These are phyloP conservation scores for Pipa parva DNA, from an alignment of 2,113 vertebrate species.

Conservation along the genomic window DNA sequence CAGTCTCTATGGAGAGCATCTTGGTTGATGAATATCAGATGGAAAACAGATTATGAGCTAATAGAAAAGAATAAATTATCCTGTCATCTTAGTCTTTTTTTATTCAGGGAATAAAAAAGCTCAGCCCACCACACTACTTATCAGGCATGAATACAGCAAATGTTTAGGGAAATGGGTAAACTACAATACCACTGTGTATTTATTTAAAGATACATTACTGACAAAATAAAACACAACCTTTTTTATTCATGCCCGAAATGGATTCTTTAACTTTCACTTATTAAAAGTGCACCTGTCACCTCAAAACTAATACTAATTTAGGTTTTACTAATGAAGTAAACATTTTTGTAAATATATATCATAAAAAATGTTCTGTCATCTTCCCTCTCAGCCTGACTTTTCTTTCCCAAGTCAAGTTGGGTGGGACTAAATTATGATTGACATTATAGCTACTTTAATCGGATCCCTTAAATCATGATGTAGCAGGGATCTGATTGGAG, in stretches of 20 bases:
- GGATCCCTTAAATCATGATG: no score
- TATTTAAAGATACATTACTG: neutral
- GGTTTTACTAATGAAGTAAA: no score
- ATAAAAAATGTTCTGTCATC: no score
- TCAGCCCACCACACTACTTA: neutral
- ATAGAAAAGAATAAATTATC: conserved; percentile 31
- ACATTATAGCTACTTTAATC: no score
- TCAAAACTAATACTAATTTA: no score
- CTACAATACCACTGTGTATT: neutral
- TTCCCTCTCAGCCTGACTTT: no score
- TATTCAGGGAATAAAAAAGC: neutral
- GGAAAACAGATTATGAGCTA: conserved; percentile 28
- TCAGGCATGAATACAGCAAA: neutral
- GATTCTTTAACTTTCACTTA: no score
- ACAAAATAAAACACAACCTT: neutral
- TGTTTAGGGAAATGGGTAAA: neutral
- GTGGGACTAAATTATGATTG: no score
- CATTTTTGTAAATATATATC: no score
- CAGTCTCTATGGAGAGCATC: conserved; percentile 32
- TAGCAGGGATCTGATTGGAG: no score
- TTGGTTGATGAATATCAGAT: conserved; percentile 35
- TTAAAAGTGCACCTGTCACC: no score
- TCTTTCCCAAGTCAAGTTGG: no score
- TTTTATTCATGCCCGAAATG: neutral
- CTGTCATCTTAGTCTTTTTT: conserved; percentile 1